Base-by-base conservation (phyloP, 1,140 invertebrate genomes). In the Platorchestia sp. region DNA sequence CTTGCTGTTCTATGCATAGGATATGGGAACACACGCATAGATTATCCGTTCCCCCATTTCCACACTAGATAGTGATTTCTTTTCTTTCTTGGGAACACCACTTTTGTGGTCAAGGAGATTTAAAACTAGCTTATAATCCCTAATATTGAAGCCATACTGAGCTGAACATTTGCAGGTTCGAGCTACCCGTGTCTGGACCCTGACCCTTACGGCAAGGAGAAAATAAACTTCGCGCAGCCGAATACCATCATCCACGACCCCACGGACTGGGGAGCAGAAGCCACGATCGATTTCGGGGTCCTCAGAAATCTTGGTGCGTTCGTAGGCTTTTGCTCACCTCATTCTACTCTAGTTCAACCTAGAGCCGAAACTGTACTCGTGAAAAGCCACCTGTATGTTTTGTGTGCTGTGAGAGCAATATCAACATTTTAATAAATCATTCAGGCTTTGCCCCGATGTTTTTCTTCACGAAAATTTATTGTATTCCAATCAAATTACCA, bases 161-260 rank as follows among this genome's bases (percentile, higher is more conserved):
- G 27, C 43, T 89, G 87, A 89, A 0, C 87, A 5, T 44, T 44
- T 5, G 7, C 91, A 93, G 91, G 91, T 19, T 44, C 6, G 41
- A 93, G 91, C 91, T 93, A 93, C 40, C 91, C 91, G 40, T 93
- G 91, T 40, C 0, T 93, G 91, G 91, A 93, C 19, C 43, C 43
- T 10, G 91, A 93, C 19, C 91, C 91, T 10, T 93, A 93, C 91
- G 91, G 91, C 45, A 93, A 93, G 40, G 91, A 93, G 40, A 44
- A n/a, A 42, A 93, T 40, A 1, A 47, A 93, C 45, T 40, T 93
- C 19, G 91, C 91, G 10, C 91, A 45, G 22, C 91, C 91, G 19
- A 93, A 93, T 36, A 93, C 91, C 43, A 93, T 93, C 91, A 47
- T 93, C 91, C 91, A 93, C 45, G 40, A 93, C 40, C 44, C 44